These are phyloP conservation scores for Erethizon dorsatum DNA, from an alignment of 2,797 vertebrate genomes.

Conservation along the genomic window DNA sequence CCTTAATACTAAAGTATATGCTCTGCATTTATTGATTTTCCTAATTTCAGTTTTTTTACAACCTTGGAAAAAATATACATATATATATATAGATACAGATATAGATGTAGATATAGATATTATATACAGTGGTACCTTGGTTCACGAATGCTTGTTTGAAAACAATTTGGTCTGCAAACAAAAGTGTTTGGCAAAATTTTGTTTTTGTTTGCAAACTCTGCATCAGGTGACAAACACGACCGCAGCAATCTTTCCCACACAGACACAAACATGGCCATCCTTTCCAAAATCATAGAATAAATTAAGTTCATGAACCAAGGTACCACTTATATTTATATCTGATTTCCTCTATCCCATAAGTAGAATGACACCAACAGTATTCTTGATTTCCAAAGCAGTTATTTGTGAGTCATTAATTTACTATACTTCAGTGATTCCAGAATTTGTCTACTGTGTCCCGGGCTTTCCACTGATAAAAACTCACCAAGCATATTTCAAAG, in stretches of 20 bases:
- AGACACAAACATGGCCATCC: not conserved
- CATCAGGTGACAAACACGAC: not conserved
- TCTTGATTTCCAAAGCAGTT: conserved; percentile 37
- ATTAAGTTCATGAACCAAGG: not conserved
- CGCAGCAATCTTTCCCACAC: not conserved
- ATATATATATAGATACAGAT: no score
- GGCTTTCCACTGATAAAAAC: conserved; percentile 33
- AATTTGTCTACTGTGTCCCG: not conserved
- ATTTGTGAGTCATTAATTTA: conserved; percentile 29
- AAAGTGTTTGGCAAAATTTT: not conserved
- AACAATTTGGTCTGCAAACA: not conserved
- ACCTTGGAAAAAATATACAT: not conserved
- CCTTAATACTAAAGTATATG: not conserved
- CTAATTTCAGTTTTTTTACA: conserved; percentile 16
- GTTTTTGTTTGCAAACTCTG: not conserved
- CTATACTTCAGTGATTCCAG: conserved; percentile 1
- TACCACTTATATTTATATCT: not conserved
- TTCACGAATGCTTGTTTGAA: not conserved
- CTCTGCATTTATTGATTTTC: not conserved
- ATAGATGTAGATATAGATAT: no score
- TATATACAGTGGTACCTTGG: not conserved
- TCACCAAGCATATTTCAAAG: conserved; percentile 19
- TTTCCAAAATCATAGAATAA: not conserved
- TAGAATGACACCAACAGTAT: not conserved
- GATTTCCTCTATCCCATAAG: not conserved